These are phyloP conservation scores for Polypedilum pembai DNA, from an alignment of 1,140 invertebrate species.

Conservation along the genomic window DNA sequence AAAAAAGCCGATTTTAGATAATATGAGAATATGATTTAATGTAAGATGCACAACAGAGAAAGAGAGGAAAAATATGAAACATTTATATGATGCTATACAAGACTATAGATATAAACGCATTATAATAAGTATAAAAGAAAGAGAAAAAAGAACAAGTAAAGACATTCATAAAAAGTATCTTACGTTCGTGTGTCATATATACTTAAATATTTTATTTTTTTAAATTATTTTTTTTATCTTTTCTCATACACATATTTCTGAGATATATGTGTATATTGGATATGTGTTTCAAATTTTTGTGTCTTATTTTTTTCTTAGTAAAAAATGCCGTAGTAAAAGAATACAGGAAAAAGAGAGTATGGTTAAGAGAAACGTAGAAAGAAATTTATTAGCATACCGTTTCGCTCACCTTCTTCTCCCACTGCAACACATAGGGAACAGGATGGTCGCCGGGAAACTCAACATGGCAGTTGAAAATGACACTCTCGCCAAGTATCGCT, in stretches of 20 bases:
- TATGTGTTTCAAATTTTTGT: constrained; percentile 22
- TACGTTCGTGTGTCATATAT: constrained; percentile 22
- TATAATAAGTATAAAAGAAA: constrained; percentile 16
- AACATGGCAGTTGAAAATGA: constrained; percentile 93
- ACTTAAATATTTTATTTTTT: constrained; percentile 29
- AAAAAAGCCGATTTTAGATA: no score
- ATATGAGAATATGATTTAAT: no score
- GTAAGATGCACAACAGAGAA: no score
- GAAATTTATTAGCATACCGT: constrained; percentile 71
- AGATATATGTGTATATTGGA: not conserved
- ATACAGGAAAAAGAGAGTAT: constrained; percentile 31
- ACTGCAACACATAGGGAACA: constrained; percentile 93
- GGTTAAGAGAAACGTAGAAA: constrained; percentile 55
- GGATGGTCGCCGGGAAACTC: constrained; percentile 89
- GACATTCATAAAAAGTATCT: constrained; percentile 21
- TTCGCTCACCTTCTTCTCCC: constrained; percentile 96
- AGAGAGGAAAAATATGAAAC: not conserved
- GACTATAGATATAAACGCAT: not conserved
- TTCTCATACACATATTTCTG: not conserved
- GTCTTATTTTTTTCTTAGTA: constrained; percentile 6
- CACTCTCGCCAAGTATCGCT: constrained; percentile 88
- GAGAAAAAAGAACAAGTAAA: not conserved
- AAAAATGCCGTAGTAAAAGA: constrained; percentile 26
- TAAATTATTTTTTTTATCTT: constrained; percentile 23
- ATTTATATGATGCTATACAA: not conserved